A percentile compares a stretch with the other conserved stretches of the same genome.
These are phyloP conservation scores for Trogon surrucura DNA, from an alignment of 2,113 vertebrate genomes.

Conservation along the genomic window DNA sequence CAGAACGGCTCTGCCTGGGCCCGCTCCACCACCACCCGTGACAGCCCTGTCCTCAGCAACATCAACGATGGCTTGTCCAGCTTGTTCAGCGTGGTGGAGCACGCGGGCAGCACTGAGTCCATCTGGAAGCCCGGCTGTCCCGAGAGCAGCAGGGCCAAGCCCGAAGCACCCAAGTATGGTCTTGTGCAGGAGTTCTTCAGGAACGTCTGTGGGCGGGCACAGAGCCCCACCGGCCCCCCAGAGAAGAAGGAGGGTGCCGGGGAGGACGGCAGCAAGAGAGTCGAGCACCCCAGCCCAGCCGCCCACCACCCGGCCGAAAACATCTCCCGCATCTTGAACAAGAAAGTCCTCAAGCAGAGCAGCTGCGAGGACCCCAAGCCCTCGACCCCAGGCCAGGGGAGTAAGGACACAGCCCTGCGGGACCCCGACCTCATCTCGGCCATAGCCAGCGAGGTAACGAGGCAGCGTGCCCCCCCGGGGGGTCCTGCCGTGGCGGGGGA, in stretches of 20 bases:
- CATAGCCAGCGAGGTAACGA: conserved; percentile 81
- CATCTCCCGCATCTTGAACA: conserved; percentile 86
- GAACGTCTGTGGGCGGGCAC: conserved; percentile 85
- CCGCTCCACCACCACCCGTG: conserved; percentile 95
- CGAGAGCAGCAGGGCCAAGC: conserved; percentile 74
- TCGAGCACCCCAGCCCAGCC: conserved; percentile 64
- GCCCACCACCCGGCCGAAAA: conserved; percentile 78
- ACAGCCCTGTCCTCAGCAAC: conserved; percentile 94
- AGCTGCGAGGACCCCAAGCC: conserved; percentile 81
- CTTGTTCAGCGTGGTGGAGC: conserved; percentile 96
- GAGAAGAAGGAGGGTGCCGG: conserved; percentile 71
- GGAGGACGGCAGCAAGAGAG: conserved; percentile 82
- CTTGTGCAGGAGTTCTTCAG: conserved; percentile 93
- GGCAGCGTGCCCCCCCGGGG: background rate
- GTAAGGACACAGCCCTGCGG: conserved; percentile 72
- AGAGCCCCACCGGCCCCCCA: conserved; percentile 65
- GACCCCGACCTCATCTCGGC: conserved; percentile 67
- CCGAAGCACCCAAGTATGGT: conserved; percentile 83
- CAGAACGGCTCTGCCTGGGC: conserved; percentile 96
- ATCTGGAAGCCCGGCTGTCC: conserved; percentile 85
- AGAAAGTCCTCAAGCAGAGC: conserved; percentile 87
- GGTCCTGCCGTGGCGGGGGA: background rate
- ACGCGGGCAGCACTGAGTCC: conserved; percentile 89
- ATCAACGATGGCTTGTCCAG: conserved; percentile 95
- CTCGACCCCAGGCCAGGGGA: conserved; percentile 45